Conservation (phyloP, 2,797 vertebrate species). For the Diceros bicornis region DNA sequence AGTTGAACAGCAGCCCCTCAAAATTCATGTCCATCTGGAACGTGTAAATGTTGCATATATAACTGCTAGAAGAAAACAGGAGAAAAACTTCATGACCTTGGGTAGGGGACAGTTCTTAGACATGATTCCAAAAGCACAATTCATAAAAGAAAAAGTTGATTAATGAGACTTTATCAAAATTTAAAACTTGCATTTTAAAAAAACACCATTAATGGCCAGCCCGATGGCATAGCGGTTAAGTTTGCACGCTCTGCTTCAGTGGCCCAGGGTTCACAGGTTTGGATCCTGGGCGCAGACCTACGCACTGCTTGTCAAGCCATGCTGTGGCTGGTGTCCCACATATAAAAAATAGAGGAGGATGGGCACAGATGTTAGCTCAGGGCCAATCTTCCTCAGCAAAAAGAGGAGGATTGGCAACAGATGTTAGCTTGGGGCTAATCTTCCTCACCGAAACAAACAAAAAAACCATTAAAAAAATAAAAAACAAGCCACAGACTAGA, state of each 20-base stretch:
- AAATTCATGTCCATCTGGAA: background rate
- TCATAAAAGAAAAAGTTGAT: constrained; percentile 28
- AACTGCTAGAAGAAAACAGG: background rate
- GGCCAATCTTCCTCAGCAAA: too few relatives aligned
- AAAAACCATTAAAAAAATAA: background rate
- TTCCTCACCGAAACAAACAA: background rate
- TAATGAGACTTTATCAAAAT: constrained; percentile 35
- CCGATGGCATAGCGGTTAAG: too few relatives aligned
- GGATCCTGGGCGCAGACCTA: too few relatives aligned
- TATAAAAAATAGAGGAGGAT: too few relatives aligned
- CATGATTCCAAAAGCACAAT: constrained; percentile 5
- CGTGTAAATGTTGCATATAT: background rate
- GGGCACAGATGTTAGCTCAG: too few relatives aligned
- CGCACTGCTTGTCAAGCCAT: too few relatives aligned
- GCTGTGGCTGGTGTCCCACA: too few relatives aligned
- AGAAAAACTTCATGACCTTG: background rate
- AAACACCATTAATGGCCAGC: background rate
- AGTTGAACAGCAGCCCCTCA: background rate
- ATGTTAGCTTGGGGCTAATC: too few relatives aligned
- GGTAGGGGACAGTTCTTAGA: background rate
- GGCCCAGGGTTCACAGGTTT: too few relatives aligned
- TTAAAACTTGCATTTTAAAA: background rate
- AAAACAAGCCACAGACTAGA: background rate
- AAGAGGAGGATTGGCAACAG: too few relatives aligned
- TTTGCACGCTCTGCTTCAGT: too few relatives aligned